phyloP scores from a whole-genome alignment of 2,797 vertebrate species.

The Pseudochirops corinnae region DNA sequence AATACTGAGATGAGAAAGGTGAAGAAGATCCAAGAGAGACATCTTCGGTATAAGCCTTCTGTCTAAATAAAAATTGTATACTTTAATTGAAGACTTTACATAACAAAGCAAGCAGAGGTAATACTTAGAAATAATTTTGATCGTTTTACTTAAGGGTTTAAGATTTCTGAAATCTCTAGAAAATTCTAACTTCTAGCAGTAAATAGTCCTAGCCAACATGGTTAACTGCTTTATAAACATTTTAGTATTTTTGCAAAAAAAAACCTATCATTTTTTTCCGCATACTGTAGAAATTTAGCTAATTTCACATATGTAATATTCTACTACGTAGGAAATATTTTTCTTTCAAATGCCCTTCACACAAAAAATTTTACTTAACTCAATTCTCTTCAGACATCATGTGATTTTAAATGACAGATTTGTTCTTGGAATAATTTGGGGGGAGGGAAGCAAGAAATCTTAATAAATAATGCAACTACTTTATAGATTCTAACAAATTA shows the following conservation, averaged over 20 bases:
- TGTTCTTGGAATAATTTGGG: background rate
- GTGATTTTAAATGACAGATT: background rate
- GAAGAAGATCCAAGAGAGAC: conserved; percentile 60
- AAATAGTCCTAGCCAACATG: background rate
- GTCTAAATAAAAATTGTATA: conserved; percentile 70
- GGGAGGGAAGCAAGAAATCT: background rate
- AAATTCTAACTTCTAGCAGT: background rate
- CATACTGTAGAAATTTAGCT: background rate
- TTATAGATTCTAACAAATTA: background rate
- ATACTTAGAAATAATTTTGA: conserved; percentile 31
- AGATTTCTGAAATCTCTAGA: conserved; percentile 9
- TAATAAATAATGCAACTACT: background rate
- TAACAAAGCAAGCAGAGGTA: conserved; percentile 52
- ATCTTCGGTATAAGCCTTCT: conserved; percentile 72
- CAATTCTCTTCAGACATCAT: background rate
- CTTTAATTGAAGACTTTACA: conserved; percentile 58
- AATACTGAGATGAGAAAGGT: conserved; percentile 75
- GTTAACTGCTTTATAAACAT: conserved; percentile 29
- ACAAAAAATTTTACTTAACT: background rate
- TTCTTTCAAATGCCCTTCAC: background rate
- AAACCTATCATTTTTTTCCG: background rate
- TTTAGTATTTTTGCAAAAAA: background rate
- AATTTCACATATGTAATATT: background rate
- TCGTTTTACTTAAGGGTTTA: background rate
- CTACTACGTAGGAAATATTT: background rate